phyloP scores from a whole-genome alignment of 2,113 vertebrate species.

The Ondatra zibethicus region DNA sequence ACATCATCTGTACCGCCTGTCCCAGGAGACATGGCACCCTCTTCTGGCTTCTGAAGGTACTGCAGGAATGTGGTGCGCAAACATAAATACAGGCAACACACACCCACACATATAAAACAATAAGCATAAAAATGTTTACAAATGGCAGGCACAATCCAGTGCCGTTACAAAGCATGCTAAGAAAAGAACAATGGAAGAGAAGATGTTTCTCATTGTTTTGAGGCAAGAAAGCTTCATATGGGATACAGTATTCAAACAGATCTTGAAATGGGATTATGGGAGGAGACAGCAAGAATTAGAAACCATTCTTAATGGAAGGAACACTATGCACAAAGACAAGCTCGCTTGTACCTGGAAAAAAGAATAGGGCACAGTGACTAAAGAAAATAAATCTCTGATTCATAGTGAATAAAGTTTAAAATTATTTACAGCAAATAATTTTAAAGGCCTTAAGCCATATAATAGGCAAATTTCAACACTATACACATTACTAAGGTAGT shows the following conservation, averaged over 20 bases:
- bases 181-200: neutral
- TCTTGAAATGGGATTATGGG: neutral
- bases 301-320: neutral
- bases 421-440: too few relatives aligned
- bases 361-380: neutral
- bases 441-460: neutral
- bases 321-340: neutral
- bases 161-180: neutral
- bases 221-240: neutral
- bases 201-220: neutral
- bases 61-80: neutral
- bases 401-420: neutral
- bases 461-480: neutral
- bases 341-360: neutral
- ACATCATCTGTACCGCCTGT: neutral
- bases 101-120: neutral
- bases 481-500: neutral
- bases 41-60: neutral
- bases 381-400: constrained; percentile 34
- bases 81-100: neutral
- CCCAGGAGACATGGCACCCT: too few relatives aligned
- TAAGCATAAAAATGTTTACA: constrained; percentile 36
- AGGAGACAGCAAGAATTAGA: constrained; percentile 30
- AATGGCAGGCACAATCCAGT: neutral
- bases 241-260: neutral